Evolutionary conservation across 2,113 vertebrate species (phyloP), one percentile per base, ranked within the genome.

Genomic region (Mellivora capensis): DNA sequence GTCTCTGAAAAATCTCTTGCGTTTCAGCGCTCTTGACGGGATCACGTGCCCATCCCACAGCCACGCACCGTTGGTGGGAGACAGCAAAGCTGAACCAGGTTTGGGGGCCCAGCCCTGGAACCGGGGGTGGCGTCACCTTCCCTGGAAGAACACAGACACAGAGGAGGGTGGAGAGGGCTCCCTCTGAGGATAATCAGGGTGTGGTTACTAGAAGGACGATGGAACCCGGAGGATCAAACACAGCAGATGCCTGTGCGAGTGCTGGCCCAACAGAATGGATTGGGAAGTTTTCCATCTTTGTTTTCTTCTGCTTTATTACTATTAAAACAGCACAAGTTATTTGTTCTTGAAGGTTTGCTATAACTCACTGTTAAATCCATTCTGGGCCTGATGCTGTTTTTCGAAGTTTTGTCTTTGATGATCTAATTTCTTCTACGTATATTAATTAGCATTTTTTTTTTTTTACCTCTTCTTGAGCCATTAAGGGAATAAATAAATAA

Each of bases 401-500:
- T 84, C 90, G 64, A 94, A 91, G 71, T 76, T 25, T 25, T 37
- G 91, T 94, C 52, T 96, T 90, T 93, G 92, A 77, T 94, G 44
- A 91, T 81, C 62, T 64, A 47, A 82, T 94, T 94, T 90, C 49
- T 88, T 86, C 29, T 76, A 27, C 39, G 25, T 61, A 54, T 77
- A 81, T 97, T 95, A 81, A 77, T 96, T 96, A 81, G n/a, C 47
- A 37, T 94, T 96, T 95, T 96, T 94, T 96, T 96, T 95, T 96
- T 95, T 96, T 94, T 52, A 93, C 84, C 84, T 94, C 42, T 95
- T 90, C n/a, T 52, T 59, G 88, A 88, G 93, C 88, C 86, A 94
- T 64, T 93, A 59, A 93, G 77, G 21, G 52, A 88, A 87, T 39
- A 69, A 95, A 90, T 81, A 89, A 96, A 77, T 93, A 37, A 92